Evolutionary conservation across 2,888 invertebrate genomes (phyloP).

Genomic region (Diaphora mendica): DNA sequence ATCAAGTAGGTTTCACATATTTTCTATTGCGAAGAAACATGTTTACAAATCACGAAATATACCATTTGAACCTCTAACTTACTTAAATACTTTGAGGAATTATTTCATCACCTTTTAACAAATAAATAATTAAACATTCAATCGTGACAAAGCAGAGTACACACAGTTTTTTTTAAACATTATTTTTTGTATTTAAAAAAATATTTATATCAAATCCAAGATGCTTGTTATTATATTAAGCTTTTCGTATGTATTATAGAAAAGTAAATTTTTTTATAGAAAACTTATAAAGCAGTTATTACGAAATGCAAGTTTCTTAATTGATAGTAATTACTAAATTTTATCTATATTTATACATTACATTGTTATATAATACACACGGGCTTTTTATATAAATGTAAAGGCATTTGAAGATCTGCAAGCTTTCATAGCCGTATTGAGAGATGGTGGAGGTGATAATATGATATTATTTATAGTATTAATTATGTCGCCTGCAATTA

Average conservation of each 20-base stretch:
- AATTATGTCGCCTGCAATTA: background rate
- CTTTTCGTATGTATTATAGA: background rate
- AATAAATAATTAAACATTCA: slow-evolving; percentile 17
- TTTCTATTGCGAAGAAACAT: background rate
- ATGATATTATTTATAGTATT: background rate
- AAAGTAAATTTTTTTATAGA: background rate
- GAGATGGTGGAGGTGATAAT: background rate
- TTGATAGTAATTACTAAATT: background rate
- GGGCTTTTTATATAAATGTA: background rate
- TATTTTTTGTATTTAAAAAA: background rate
- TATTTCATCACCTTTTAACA: background rate
- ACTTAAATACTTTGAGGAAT: slow-evolving; percentile 4
- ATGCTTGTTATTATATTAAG: background rate
- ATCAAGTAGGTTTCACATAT: background rate
- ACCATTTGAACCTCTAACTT: slow-evolving; percentile 7
- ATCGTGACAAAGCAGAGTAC: slow-evolving; percentile 11
- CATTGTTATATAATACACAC: slow-evolving; percentile 14
- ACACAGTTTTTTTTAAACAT: slow-evolving; percentile 5
- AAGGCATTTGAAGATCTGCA: background rate
- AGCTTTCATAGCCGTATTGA: background rate
- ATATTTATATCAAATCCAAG: background rate
- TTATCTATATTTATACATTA: slow-evolving; percentile 9
- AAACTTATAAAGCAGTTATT: background rate
- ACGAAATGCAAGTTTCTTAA: background rate
- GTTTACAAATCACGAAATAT: background rate